phyloP scores from a whole-genome alignment of 2,113 vertebrate species.

The Ictidomys tridecemlineatus region DNA sequence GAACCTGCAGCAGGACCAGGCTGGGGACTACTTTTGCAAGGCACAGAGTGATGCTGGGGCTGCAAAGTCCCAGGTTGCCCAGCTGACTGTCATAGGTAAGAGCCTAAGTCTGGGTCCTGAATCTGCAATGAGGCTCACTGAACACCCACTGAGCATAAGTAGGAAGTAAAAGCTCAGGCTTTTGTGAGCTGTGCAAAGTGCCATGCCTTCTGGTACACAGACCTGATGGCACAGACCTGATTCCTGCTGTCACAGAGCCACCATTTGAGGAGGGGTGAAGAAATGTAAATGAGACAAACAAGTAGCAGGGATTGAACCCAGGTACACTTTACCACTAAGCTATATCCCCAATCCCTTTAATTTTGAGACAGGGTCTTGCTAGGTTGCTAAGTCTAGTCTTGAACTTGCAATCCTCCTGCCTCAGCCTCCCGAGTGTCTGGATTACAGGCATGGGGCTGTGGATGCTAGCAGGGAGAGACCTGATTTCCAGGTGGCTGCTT shows the following conservation, averaged over 20 bases:
- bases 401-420: no score
- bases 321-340: no score
- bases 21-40: conserved; percentile 96
- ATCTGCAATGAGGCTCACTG: neutral
- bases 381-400: no score
- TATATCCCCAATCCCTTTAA: no score
- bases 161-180: neutral
- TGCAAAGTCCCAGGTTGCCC: conserved; percentile 92
- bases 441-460: no score
- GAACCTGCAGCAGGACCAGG: conserved; percentile 90
- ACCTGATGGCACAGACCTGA: neutral
- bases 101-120: conserved; percentile 4
- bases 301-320: neutral
- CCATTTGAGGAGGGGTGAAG: neutral
- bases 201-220: neutral
- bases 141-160: neutral
- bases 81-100: conserved; percentile 93
- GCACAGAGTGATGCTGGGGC: conserved; percentile 93
- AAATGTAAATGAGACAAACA: conserved; percentile 14
- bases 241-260: neutral
- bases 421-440: no score
- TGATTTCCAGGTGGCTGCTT: neutral
- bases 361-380: no score
- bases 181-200: neutral
- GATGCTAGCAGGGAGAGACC: neutral